Conservation (phyloP, 2,888 invertebrate genomes). For the Eupeodes latifasciatus region DNA sequence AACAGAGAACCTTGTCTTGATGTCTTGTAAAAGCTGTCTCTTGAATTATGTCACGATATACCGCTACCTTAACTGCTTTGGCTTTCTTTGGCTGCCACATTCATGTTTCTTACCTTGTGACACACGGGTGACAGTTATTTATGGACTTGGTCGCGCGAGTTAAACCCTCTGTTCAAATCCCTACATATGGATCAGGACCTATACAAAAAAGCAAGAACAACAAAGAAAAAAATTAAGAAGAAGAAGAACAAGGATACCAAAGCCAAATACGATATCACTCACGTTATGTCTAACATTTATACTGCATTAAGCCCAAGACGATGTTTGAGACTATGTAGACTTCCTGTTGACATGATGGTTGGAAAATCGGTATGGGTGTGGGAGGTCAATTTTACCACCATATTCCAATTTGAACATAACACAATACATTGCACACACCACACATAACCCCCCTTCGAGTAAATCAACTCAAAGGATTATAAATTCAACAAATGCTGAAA, state of each 20-base stretch:
- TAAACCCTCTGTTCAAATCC: conserved; percentile 67
- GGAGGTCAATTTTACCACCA: conserved; percentile 26
- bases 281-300: conserved; percentile 67
- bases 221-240: not conserved
- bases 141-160: conserved; percentile 70
- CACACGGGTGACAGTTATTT: conserved; percentile 76
- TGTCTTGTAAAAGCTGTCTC: conserved; percentile 71
- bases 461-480: conserved; percentile 76
- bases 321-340: conserved; percentile 71
- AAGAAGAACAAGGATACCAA: conserved; percentile 59
- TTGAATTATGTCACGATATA: conserved; percentile 70
- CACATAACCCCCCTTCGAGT: conserved; percentile 39
- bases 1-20: conserved; percentile 17
- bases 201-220: too few relatives aligned
- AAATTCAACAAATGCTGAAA: conserved; percentile 75
- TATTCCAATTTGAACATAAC: conserved; percentile 11
- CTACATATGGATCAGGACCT: conserved; percentile 42
- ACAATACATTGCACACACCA: not conserved
- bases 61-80: conserved; percentile 15
- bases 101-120: conserved; percentile 76
- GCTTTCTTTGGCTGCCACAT: conserved; percentile 62
- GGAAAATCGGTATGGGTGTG: not conserved
- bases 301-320: conserved; percentile 70
- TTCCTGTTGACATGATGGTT: conserved; percentile 71
- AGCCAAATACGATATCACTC: conserved; percentile 66